Conservation (phyloP, 2,797 vertebrate species). For the Mormyrus hasselquistii region DNA sequence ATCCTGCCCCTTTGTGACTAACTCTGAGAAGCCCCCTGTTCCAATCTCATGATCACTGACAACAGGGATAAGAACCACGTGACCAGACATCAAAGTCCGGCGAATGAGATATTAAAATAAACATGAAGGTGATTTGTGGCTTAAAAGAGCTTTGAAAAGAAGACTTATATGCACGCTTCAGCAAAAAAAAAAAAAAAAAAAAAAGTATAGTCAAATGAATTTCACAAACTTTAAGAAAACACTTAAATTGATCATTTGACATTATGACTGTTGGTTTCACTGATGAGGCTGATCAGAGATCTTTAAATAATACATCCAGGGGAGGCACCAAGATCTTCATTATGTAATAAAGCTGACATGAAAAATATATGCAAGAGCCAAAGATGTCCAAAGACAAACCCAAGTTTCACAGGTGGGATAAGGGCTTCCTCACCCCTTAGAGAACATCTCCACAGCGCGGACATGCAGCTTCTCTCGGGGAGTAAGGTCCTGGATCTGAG, state of each 20-base stretch:
- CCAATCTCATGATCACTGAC: background rate
- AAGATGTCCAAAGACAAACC: background rate
- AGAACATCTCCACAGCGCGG: slow-evolving; percentile 71
- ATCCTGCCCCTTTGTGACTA: background rate
- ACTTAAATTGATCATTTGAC: background rate
- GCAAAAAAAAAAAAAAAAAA: background rate
- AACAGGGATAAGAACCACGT: background rate
- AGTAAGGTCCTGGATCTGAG: slow-evolving; percentile 65
- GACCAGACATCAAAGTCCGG: background rate
- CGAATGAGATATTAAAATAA: background rate
- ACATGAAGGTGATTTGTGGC: background rate
- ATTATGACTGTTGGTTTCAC: background rate
- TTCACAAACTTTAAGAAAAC: background rate
- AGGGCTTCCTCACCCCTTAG: slow-evolving; percentile 68
- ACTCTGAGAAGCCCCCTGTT: background rate
- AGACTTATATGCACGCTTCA: background rate
- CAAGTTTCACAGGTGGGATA: background rate
- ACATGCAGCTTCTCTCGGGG: slow-evolving; percentile 79
- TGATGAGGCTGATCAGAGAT: background rate
- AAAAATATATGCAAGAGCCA: background rate
- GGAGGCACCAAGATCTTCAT: background rate
- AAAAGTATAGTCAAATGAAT: background rate
- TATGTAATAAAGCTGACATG: background rate
- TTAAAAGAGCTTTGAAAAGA: background rate
- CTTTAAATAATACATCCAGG: background rate